Conservation (phyloP, 2,797 vertebrate genomes). For the Spinus olivaceus region DNA sequence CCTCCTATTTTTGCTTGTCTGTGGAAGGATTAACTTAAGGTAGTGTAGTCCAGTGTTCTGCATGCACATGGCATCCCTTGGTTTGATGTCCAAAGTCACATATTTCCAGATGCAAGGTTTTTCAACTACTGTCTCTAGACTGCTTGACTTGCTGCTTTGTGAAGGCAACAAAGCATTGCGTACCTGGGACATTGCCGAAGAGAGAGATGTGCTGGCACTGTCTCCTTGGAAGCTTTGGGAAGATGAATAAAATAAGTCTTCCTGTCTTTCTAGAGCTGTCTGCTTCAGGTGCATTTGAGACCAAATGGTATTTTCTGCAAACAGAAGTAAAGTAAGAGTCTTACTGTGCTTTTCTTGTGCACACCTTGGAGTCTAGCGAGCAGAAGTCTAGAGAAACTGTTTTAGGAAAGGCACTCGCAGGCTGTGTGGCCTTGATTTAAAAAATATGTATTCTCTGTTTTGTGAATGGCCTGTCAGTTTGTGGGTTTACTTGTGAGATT, state of each 20-base stretch:
- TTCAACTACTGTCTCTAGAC: background rate
- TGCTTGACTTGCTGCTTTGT: background rate
- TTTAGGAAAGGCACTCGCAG: background rate
- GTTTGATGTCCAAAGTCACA: background rate
- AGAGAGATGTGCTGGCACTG: conserved; percentile 51
- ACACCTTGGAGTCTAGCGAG: background rate
- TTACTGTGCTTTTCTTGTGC: background rate
- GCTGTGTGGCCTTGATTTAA: background rate
- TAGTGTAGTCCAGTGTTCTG: background rate
- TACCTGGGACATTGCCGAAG: conserved; percentile 58
- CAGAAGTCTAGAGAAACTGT: background rate
- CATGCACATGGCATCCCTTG: background rate
- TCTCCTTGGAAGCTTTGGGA: conserved; percentile 57
- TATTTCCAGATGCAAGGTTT: background rate
- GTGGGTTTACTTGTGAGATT: background rate
- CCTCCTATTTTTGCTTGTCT: background rate
- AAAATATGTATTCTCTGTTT: background rate
- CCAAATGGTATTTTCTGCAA: conserved; percentile 63
- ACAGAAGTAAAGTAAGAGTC: conserved; percentile 1
- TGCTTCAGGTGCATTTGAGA: conserved; percentile 60
- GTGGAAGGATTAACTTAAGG: background rate
- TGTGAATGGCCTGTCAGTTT: background rate
- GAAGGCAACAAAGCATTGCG: background rate
- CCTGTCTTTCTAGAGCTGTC: conserved; percentile 14
- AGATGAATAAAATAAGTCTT: conserved; percentile 41